A percentile compares a stretch with the other conserved stretches of the same genome.
These are phyloP conservation scores for Macrostomum lignano DNA, from an alignment of 1,140 invertebrate species.

Conservation along the genomic window DNA sequence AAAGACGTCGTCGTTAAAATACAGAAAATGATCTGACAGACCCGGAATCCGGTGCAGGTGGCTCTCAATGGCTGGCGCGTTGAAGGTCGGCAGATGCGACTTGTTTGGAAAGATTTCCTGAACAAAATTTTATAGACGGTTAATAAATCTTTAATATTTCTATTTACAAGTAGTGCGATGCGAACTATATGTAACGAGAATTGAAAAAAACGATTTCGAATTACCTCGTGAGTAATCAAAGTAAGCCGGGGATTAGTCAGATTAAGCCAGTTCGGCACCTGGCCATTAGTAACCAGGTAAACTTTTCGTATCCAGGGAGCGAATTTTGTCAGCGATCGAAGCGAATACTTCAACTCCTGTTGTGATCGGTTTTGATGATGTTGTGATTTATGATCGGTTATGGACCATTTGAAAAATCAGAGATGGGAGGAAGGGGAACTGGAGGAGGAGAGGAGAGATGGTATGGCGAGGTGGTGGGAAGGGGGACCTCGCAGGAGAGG, in stretches of 20 bases:
- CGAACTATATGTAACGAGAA: not conserved
- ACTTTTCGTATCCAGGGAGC: constrained; percentile 54
- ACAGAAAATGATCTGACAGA: constrained; percentile 47
- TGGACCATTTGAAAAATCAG: no score
- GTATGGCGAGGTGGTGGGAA: no score
- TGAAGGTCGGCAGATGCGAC: constrained; percentile 46
- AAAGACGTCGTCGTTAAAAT: constrained; percentile 57
- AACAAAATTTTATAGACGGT: no score
- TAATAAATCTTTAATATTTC: no score
- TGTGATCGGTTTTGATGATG: no score
- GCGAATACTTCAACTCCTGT: constrained; percentile 43
- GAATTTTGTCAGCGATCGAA: constrained; percentile 43
- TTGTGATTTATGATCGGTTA: no score
- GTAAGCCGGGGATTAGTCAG: constrained; percentile 40
- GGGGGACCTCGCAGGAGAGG: no score
- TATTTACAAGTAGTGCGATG: no score
- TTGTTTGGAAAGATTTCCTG: constrained; percentile 38
- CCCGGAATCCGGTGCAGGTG: constrained; percentile 39
- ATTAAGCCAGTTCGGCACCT: constrained; percentile 57
- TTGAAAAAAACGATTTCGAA: not conserved
- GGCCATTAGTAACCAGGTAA: constrained; percentile 54
- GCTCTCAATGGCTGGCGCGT: constrained; percentile 31
- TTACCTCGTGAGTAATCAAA: constrained; percentile 25
- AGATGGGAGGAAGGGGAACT: no score
- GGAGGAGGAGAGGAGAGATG: no score